Evolutionary conservation across 2,113 vertebrate species (phyloP), one percentile per base, ranked within the genome.

Genomic region (Lagopus leucura): DNA sequence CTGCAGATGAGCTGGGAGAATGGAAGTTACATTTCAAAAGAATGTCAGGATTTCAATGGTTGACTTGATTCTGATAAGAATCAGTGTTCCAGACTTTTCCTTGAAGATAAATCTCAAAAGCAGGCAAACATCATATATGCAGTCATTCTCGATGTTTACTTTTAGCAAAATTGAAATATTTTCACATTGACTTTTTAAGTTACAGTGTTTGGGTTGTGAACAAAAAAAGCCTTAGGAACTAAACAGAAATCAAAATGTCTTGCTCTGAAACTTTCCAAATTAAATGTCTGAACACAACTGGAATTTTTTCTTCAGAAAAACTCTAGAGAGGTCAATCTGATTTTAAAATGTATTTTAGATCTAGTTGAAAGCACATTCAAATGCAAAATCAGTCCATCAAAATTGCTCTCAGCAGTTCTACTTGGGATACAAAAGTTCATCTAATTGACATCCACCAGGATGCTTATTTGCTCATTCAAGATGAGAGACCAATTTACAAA

Each of bases 371-470:
- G 76, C 65, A 81, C 74, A 93, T 93, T 96, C 69, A 95, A 67
- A 96, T 96, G 90, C 86, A 95, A 95, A 94, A 96, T 88, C 47
- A 78, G 78, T 72, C 74, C 82, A 87, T 94, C 82, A 94, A 74
- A 95, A 96, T 88, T 93, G 45, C 88, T 95, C 92, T 86, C 96
- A 96, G 94, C 90, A 60, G 82, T 91, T 94, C 88, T 96, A 83
- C 94, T 93, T 83, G 76, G 86, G 90, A 94, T 94, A 95, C 86
- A 94, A 90, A 96, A 96, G 93, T 94, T 96, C 93, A 93, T 86
- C 88, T 96, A 96, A 96, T 96, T 96, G 92, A 73, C 90, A 93
- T 95, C 93, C 73, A 93, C 86, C 52, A 84, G 95, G 86, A 94
- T 92, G 79, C 85, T 91, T 96, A 94, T 95, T 96, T 94, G 61